Conservation (phyloP, 2,888 invertebrate species). For the Eristalis pertinax region DNA sequence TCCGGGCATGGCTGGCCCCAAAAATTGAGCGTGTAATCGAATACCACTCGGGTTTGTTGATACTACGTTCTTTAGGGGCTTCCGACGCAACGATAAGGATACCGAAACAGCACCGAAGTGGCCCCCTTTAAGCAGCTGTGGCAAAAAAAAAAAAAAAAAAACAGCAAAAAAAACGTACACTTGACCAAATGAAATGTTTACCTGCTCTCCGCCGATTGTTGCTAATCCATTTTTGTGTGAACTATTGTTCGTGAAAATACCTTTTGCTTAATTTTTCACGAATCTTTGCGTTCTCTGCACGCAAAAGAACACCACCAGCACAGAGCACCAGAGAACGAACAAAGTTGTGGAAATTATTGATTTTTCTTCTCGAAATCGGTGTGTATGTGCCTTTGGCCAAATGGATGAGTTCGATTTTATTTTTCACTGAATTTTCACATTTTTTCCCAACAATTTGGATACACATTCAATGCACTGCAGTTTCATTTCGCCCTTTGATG, state of each 20-base stretch:
- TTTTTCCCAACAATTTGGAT: constrained; percentile 40
- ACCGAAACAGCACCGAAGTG: not conserved
- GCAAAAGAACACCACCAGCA: too few relatives aligned
- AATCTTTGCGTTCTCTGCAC: too few relatives aligned
- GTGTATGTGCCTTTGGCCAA: constrained; percentile 47
- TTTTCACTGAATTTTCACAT: constrained; percentile 60
- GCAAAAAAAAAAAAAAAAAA: too few relatives aligned
- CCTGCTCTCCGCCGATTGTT: constrained; percentile 34
- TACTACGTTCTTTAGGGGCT: constrained; percentile 9
- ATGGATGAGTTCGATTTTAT: constrained; percentile 3
- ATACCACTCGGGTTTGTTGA: constrained; percentile 26
- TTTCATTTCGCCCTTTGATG: constrained; percentile 12
- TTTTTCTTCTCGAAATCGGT: constrained; percentile 60
- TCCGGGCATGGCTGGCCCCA: not conserved
- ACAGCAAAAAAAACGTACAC: not conserved
- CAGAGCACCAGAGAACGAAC: constrained; percentile 6
- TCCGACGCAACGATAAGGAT: constrained; percentile 14
- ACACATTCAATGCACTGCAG: not conserved
- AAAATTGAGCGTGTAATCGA: constrained; percentile 14
- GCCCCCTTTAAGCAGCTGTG: constrained; percentile 26
- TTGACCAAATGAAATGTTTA: constrained; percentile 24
- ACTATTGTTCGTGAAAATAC: constrained; percentile 3
- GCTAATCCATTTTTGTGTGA: constrained; percentile 49
- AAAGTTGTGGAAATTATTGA: constrained; percentile 67
- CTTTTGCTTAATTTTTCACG: not conserved